phyloP scores from a whole-genome alignment of 2,888 invertebrate genomes.

The Protodeltote pygarga region DNA sequence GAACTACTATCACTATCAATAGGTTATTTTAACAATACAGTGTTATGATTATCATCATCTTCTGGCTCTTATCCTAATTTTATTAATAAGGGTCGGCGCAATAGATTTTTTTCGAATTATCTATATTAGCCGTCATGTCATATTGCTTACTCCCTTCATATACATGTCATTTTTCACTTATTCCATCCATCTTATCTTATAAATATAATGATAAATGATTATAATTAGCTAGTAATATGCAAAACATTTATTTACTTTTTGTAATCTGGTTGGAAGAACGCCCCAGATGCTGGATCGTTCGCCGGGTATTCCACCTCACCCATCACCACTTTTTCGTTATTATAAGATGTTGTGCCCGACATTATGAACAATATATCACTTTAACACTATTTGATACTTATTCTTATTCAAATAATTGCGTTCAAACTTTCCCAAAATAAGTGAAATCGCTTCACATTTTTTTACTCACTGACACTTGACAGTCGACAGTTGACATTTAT shows the following conservation, averaged over 20 bases:
- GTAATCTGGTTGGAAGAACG: slow-evolving; percentile 96
- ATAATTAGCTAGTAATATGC: neutral
- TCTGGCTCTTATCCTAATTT: too few species aligned
- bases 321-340: slow-evolving; percentile 79
- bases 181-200: too few species aligned
- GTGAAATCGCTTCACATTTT: slow-evolving; percentile 27
- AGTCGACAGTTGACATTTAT: slow-evolving; percentile 10
- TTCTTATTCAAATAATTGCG: slow-evolving; percentile 25
- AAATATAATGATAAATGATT: neutral
- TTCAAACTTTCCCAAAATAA: slow-evolving; percentile 19
- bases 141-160: too few species aligned
- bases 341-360: slow-evolving; percentile 76
- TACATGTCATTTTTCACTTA: too few species aligned
- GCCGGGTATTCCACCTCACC: slow-evolving; percentile 93
- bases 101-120: too few species aligned
- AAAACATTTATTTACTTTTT: slow-evolving; percentile 89
- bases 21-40: too few species aligned
- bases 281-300: slow-evolving; percentile 94
- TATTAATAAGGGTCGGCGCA: too few species aligned
- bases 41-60: too few species aligned
- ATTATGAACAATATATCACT: slow-evolving; percentile 55
- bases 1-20: too few species aligned
- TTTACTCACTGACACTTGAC: slow-evolving; percentile 22
- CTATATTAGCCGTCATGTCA: too few species aligned
- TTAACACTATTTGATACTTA: slow-evolving; percentile 15